A percentile compares a stretch with the other conserved stretches of the same genome.
Conservation (phyloP, 2,797 vertebrate species). For the Siniperca scherzeri region DNA sequence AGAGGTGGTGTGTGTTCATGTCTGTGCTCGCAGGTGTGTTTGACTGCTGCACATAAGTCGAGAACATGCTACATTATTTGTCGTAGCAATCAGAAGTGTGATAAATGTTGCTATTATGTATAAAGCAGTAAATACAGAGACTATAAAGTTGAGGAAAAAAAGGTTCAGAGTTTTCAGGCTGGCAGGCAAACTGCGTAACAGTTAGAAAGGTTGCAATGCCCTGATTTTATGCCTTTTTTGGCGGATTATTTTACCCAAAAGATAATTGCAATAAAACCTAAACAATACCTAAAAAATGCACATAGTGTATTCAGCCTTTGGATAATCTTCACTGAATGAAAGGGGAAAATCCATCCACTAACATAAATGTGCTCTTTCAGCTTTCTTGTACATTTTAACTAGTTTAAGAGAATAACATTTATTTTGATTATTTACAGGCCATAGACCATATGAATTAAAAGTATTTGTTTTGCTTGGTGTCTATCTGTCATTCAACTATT, state of each 20-base stretch:
- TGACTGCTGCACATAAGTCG: not conserved
- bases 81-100: not conserved
- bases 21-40: conserved; percentile 9
- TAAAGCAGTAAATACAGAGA: not conserved
- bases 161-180: not conserved
- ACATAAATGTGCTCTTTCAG: not conserved
- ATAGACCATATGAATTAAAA: not conserved
- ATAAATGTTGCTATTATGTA: not conserved
- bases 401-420: not conserved
- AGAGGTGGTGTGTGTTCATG: conserved; percentile 24
- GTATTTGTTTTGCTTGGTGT: not conserved
- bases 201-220: not conserved
- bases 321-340: not conserved
- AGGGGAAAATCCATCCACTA: not conserved
- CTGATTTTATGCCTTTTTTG: not conserved
- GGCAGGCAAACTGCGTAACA: not conserved
- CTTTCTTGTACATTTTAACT: not conserved
- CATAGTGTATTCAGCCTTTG: not conserved
- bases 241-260: not conserved
- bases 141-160: not conserved
- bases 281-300: not conserved
- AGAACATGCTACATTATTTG: not conserved
- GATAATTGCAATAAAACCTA: not conserved
- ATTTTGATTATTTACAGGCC: not conserved
- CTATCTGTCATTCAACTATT: not conserved